A percentile compares a stretch with the other conserved stretches of the same genome.
phyloP scores from a whole-genome alignment of 2,113 vertebrate species.

The Cygnus atratus region DNA sequence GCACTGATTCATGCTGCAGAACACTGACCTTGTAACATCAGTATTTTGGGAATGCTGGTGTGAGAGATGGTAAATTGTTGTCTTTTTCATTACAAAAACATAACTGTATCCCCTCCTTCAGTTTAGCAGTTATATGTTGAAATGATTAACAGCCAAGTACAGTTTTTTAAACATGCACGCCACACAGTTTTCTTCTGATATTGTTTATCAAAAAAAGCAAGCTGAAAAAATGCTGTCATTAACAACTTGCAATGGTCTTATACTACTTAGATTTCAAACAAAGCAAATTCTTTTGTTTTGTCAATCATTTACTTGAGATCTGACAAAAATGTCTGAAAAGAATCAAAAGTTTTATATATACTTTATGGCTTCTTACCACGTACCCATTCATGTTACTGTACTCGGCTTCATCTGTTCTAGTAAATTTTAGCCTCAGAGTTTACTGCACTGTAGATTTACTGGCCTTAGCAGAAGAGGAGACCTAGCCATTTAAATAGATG shows the following conservation, averaged over 20 bases:
- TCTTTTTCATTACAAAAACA: conserved; percentile 6
- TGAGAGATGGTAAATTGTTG: background rate
- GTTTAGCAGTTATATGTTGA: background rate
- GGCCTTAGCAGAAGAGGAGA: background rate
- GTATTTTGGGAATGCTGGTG: background rate
- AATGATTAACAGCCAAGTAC: background rate
- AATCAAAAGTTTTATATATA: background rate
- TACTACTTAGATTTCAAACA: background rate
- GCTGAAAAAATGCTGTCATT: background rate
- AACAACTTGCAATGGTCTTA: background rate
- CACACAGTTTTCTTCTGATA: background rate
- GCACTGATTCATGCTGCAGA: background rate
- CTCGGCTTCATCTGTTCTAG: background rate
- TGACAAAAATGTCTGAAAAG: background rate
- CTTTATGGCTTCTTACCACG: background rate
- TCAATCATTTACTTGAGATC: background rate
- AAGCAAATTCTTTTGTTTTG: background rate
- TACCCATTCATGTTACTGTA: background rate
- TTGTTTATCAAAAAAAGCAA: background rate
- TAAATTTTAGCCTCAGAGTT: background rate
- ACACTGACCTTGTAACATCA: conserved; percentile 39
- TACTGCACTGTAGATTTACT: background rate
- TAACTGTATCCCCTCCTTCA: background rate
- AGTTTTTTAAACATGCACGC: background rate
- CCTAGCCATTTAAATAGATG: background rate